Conservation (phyloP, 2,888 invertebrate genomes). For the Cantharis rustica region DNA sequence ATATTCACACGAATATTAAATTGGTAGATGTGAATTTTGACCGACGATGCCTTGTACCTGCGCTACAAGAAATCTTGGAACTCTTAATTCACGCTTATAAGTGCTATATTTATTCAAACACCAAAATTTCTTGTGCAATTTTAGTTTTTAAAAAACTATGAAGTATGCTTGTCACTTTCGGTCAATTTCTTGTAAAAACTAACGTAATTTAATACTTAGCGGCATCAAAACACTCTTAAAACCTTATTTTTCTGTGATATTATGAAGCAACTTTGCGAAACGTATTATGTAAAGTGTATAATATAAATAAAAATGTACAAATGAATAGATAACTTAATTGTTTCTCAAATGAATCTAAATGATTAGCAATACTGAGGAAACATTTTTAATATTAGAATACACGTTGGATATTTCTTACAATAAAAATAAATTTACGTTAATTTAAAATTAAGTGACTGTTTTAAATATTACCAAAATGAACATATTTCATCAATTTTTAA, state of each 20-base stretch:
- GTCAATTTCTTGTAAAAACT: conserved; percentile 17
- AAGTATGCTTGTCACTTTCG: conserved; percentile 8
- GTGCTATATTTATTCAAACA: conserved; percentile 27
- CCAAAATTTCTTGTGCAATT: conserved; percentile 19
- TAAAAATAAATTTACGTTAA: neutral
- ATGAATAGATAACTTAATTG: conserved; percentile 24
- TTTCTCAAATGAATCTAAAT: conserved; percentile 25
- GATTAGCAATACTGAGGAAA: conserved; percentile 24
- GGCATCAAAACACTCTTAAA: conserved; percentile 26
- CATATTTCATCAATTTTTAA: neutral
- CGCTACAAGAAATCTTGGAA: conserved; percentile 30
- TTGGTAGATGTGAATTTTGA: conserved; percentile 35
- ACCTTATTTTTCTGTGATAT: conserved; percentile 31
- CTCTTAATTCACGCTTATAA: conserved; percentile 34
- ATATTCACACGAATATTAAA: conserved; percentile 33
- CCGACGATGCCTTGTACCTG: conserved; percentile 38
- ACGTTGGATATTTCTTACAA: neutral
- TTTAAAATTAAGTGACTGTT: neutral
- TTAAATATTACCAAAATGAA: neutral
- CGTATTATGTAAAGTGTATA: conserved; percentile 27
- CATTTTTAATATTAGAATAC: neutral
- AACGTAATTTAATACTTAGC: conserved; percentile 9
- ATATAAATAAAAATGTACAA: conserved; percentile 24
- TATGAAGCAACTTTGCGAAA: conserved; percentile 26
- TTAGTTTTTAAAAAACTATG: neutral